Percentiles rank a stretch among this genome's conserved stretches.
phyloP scores from a whole-genome alignment of 64 coral and sea anemone genomes.

The Pocillopora verrucosa region DNA sequence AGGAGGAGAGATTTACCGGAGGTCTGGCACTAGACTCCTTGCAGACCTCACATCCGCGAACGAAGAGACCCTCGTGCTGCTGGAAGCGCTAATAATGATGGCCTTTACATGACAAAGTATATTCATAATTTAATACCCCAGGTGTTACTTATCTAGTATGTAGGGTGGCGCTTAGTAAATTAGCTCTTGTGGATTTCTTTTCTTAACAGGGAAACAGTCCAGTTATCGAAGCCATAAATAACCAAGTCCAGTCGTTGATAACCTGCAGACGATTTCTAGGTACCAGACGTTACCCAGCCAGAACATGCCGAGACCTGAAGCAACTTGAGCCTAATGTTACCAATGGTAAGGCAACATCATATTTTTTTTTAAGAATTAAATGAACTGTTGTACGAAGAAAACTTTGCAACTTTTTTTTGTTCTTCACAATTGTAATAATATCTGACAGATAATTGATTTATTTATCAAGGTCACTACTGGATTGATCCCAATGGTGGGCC shows the following conservation, averaged over 20 bases:
- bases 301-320: slow-evolving; percentile 64
- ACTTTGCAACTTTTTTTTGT: not conserved
- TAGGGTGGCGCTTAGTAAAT: not conserved
- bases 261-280: slow-evolving; percentile 18
- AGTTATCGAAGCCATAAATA: slow-evolving; percentile 12
- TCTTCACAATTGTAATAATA: not conserved
- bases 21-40: too few relatives aligned
- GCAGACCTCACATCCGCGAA: too few relatives aligned
- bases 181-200: not conserved
- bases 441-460: not conserved
- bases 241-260: slow-evolving; percentile 18
- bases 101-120: too few relatives aligned
- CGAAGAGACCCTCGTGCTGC: too few relatives aligned
- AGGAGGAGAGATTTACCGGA: too few relatives aligned
- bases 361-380: too few relatives aligned
- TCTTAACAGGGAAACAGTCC: not conserved
- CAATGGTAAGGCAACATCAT: slow-evolving; percentile 6
- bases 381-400: not conserved
- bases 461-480: slow-evolving; percentile 48
- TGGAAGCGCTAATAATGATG: too few relatives aligned
- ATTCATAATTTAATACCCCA: too few relatives aligned
- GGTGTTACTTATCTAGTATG: too few relatives aligned
- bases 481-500: slow-evolving; percentile 62
- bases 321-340: slow-evolving; percentile 27
- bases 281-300: slow-evolving; percentile 54